Evolutionary conservation across 2,888 invertebrate genomes (phyloP), one percentile per base, ranked within the genome.

Genomic region (Melanotus villosus): DNA sequence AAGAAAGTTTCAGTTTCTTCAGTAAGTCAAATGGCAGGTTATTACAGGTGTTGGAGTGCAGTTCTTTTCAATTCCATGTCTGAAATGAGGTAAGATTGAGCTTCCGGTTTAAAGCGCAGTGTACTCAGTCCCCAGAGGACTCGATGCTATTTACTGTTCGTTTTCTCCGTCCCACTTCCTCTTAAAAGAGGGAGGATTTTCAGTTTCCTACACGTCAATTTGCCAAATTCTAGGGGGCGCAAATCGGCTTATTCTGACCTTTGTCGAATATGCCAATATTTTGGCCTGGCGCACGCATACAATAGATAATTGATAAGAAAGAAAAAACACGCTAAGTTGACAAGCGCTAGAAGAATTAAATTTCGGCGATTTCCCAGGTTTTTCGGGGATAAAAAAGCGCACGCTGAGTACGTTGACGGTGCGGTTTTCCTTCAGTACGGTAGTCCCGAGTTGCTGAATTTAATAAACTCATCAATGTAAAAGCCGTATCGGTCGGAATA

Each of bases 221-320:
- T 72, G 68, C 65, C 56, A 65, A 73, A 71, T 72, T 75, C 67
- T 65, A 56, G 65, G 65, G 65, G 65, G 54, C 45, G 66, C 68
- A 74, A 75, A 75, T 74, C 73, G 74, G 73, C 73, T 74, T 74
- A 74, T 47, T 71, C 65, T 65, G 67, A 72, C 73, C 66, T 72
- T 65, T 66, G 41, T 59, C 71, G 71, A 63, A 72, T 59, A 68
- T 52, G 57, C 58, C 63, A 64, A 64, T 68, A 68, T 67, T 68
- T 52, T 47, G 38, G 34, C 19, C 47, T 58, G 50, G 30, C 57
- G 38, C 52, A 68, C 68, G 43, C 47, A 57, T 38, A 45, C 59
- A 54, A 59, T 43, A 54, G 50, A 67, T 59, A 59, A 67, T 60
- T 67, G 66, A 66, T 67, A 67, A 67, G 60, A 60, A 60, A 54